Conservation (phyloP, 2,888 invertebrate genomes). For the Ommatoiulus sabulosus region DNA sequence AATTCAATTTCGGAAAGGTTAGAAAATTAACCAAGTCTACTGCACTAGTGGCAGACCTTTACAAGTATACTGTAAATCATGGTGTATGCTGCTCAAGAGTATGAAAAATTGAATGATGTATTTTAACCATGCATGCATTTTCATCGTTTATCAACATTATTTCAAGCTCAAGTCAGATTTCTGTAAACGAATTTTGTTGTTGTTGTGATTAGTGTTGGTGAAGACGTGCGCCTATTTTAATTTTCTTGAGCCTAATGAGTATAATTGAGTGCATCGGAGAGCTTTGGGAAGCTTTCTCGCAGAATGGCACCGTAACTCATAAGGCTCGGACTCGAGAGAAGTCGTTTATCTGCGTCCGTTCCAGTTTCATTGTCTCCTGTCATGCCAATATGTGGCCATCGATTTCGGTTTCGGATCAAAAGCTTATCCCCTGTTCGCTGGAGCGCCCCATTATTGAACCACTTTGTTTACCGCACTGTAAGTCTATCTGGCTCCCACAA, state of each 20-base stretch:
- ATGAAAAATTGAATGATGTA: no score
- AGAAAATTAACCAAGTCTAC: no score
- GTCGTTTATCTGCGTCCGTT: slow-evolving; percentile 42
- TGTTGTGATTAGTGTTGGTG: no score
- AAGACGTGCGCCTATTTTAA: not conserved
- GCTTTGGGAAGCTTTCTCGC: not conserved
- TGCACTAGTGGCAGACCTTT: no score
- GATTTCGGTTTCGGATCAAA: slow-evolving; percentile 40
- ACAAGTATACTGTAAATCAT: no score
- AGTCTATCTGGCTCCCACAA: slow-evolving; percentile 28
- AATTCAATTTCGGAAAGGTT: no score
- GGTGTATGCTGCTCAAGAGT: no score
- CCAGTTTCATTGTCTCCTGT: slow-evolving; percentile 48
- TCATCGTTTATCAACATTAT: no score
- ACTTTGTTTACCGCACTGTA: slow-evolving; percentile 35
- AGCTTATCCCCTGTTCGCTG: slow-evolving; percentile 36
- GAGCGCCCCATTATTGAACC: slow-evolving; percentile 41
- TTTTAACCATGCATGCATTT: no score
- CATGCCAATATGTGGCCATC: slow-evolving; percentile 48
- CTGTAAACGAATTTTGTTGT: no score
- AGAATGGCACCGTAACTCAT: not conserved
- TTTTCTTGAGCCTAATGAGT: not conserved
- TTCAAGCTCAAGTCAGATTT: no score
- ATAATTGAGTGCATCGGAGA: not conserved
- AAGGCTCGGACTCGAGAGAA: not conserved